Evolutionary conservation across 2,797 vertebrate genomes (phyloP).

Genomic region (Ctenochaetus hawaiiensis): DNA sequence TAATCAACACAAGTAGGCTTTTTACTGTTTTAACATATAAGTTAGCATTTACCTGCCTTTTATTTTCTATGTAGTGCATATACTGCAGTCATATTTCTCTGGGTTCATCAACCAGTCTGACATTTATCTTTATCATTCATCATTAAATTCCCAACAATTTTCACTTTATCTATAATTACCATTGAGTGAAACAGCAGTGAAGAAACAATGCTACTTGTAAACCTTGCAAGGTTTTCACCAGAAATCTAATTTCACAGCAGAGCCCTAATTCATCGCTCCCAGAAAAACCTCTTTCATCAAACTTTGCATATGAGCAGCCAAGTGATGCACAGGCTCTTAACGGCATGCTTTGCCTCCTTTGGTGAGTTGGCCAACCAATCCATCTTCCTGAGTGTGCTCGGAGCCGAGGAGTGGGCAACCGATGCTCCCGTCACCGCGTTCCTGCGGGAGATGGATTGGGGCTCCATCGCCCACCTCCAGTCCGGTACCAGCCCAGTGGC

Average conservation of each 20-base stretch:
- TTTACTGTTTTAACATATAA: constrained; percentile 78
- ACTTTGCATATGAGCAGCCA: constrained; percentile 91
- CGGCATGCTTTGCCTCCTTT: constrained; percentile 90
- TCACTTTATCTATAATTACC: constrained; percentile 58
- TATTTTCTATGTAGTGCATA: neutral
- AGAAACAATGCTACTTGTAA: constrained; percentile 79
- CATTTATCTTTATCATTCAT: constrained; percentile 52
- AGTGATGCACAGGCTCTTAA: constrained; percentile 89
- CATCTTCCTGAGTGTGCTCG: constrained; percentile 90
- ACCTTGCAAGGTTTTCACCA: constrained; percentile 76
- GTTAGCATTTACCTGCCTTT: constrained; percentile 12
- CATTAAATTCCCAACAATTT: constrained; percentile 49
- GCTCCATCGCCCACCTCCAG: constrained; percentile 86
- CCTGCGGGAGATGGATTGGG: constrained; percentile 94
- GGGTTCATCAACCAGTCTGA: constrained; percentile 12
- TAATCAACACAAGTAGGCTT: constrained; percentile 89
- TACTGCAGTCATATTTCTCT: neutral
- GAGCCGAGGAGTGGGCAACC: constrained; percentile 87
- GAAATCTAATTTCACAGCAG: constrained; percentile 86
- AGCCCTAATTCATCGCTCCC: constrained; percentile 87
- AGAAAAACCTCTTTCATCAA: constrained; percentile 91
- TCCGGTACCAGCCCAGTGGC: constrained; percentile 87
- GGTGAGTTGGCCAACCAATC: constrained; percentile 90
- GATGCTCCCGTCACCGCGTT: constrained; percentile 90
- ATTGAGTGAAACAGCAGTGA: constrained; percentile 29